Base-by-base conservation (phyloP, 2,113 vertebrate species). In the Fulica atra region DNA sequence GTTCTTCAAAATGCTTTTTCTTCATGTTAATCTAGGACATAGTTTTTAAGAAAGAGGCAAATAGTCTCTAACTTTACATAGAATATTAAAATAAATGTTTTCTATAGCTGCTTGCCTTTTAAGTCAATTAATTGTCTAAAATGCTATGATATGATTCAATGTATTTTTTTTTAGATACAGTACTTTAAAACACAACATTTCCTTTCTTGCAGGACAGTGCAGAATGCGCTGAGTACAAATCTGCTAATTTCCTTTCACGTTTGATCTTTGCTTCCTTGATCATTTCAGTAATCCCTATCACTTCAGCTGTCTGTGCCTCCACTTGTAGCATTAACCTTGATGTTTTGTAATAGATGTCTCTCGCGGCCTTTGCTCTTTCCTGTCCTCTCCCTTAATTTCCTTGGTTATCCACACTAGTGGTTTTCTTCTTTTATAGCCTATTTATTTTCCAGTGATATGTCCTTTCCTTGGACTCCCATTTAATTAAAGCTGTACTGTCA, bases 401-500 rank as follows among this genome's bases (percentile, higher is more conserved):
- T 88, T 88, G 92, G 87, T 86, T 94, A 63, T 29, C 92, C 71
- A 94, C 74, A 73, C 36, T 93, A 65, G 85, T 70, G 51, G 36
- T 88, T 96, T 95, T 70, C 81, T 97, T 72, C 74, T 77, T 80
- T 94, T 95, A 89, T 65, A 92, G 85, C 71, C 92, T 96, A 88
- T 96, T 94, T 96, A 92, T 96, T 96, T 96, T 74, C 50, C 26
- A 13, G 76, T 60, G 81, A 86, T 91, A 44, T 31, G 71, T 89
- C 86, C 92, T 93, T 93, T 48, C 71, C 85, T 92, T 82, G 88
- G 81, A 86, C 89, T 96, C 93, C 63, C 87, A 96, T 96, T 94
- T 96, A 96, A 96, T 97, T 97, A 95, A 95, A 88, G 40, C 35
- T 86, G 42, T 23, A 91, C 66, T 86, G 94, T 90, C 94, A 95